Conservation (phyloP, 23 tunicate genomes). For the Styela clava region DNA sequence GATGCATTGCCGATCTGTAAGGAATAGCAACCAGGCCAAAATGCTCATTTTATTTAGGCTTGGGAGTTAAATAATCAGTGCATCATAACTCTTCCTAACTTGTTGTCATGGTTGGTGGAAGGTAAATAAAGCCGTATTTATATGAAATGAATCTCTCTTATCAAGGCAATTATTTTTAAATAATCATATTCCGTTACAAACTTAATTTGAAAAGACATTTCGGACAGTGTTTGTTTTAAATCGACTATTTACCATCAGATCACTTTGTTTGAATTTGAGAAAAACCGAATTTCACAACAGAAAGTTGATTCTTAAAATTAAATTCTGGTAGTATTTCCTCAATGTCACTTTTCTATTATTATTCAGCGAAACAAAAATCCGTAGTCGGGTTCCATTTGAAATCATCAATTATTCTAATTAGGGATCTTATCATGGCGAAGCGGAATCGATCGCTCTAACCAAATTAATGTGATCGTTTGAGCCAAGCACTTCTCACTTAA, state of each 20-base stretch:
- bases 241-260: not conserved
- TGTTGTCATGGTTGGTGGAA: not conserved
- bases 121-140: not conserved
- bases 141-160: not conserved
- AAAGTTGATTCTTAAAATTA: not conserved
- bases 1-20: not conserved
- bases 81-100: too few relatives aligned
- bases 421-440: slow-evolving; percentile 16
- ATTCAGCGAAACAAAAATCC: not conserved
- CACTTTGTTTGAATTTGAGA: not conserved
- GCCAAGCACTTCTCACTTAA: slow-evolving; percentile 11
- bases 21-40: too few relatives aligned
- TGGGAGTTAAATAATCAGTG: too few relatives aligned
- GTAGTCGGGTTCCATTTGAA: slow-evolving; percentile 4
- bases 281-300: not conserved
- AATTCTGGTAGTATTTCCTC: not conserved
- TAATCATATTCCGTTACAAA: not conserved
- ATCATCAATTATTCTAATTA: slow-evolving; percentile 30
- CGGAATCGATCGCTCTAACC: slow-evolving; percentile 15
- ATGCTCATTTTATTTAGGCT: too few relatives aligned
- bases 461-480: slow-evolving; percentile 2
- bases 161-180: not conserved
- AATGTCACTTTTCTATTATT: not conserved
- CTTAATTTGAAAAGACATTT: not conserved
- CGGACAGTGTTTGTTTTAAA: not conserved